These are phyloP conservation scores for Brachionichthys hirsutus DNA, from an alignment of 2,113 vertebrate genomes.

Conservation along the genomic window DNA sequence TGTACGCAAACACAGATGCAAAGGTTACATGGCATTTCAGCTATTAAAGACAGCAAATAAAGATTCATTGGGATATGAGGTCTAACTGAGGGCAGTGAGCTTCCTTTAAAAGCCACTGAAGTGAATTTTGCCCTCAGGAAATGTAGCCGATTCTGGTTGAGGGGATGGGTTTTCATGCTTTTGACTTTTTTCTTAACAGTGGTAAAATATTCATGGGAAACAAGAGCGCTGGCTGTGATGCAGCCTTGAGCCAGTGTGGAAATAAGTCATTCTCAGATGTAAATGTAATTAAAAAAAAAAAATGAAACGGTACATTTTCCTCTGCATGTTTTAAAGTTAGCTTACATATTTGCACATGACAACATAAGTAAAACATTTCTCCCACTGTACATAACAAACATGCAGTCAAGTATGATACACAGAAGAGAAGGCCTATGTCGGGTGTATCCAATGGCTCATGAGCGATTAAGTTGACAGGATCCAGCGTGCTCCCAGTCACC, in stretches of 20 bases:
- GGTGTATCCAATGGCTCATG: slow-evolving; percentile 72
- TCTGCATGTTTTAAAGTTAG: slow-evolving; percentile 18
- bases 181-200: slow-evolving; percentile 55
- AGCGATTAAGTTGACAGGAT: slow-evolving; percentile 72
- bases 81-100: slow-evolving; percentile 31
- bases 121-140: slow-evolving; percentile 41
- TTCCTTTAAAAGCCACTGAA: slow-evolving; percentile 56
- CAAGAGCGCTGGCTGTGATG: slow-evolving; percentile 58
- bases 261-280: slow-evolving; percentile 44
- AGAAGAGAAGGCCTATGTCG: slow-evolving; percentile 66
- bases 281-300: slow-evolving; percentile 21
- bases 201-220: slow-evolving; percentile 70
- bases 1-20: slow-evolving; percentile 59
- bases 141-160: slow-evolving; percentile 52
- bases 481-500: slow-evolving; percentile 77
- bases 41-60: slow-evolving; percentile 27
- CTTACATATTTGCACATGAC: slow-evolving; percentile 51
- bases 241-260: slow-evolving; percentile 42
- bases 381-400: slow-evolving; percentile 71
- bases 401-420: slow-evolving; percentile 70
- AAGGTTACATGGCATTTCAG: slow-evolving; percentile 27
- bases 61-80: slow-evolving; percentile 27
- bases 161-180: slow-evolving; percentile 64
- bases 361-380: slow-evolving; percentile 62
- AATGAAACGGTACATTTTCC: slow-evolving; percentile 34